These are phyloP conservation scores for Fopius arisanus DNA, from an alignment of 1,140 invertebrate species.

Conservation along the genomic window DNA sequence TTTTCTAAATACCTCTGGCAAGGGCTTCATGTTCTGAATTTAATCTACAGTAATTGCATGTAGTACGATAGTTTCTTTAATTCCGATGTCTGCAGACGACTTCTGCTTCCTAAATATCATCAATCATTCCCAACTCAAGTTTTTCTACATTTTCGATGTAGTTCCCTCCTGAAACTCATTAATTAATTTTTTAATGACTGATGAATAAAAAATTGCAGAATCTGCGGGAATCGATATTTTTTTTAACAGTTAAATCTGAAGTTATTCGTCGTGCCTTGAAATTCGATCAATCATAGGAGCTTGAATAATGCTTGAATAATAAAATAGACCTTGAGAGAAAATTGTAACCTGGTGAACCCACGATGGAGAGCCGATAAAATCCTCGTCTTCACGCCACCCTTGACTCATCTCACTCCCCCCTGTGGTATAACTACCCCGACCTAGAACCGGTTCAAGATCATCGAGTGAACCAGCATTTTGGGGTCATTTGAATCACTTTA, in stretches of 20 bases:
- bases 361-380: neutral
- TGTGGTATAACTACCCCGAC: neutral
- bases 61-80: neutral
- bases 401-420: neutral
- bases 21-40: neutral
- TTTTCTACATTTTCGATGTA: too few relatives aligned
- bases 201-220: too few relatives aligned
- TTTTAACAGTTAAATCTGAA: too few relatives aligned
- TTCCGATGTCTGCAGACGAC: neutral
- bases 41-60: neutral
- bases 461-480: slow-evolving; percentile 2
- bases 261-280: neutral
- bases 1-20: too few relatives aligned
- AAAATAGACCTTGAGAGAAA: neutral
- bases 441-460: slow-evolving; percentile 22
- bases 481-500: slow-evolving; percentile 18
- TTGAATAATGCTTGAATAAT: neutral
- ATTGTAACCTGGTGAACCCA: neutral
- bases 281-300: neutral
- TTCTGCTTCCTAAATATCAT: neutral
- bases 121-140: too few relatives aligned
- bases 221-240: too few relatives aligned
- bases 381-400: neutral
- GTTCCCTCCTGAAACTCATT: too few relatives aligned
- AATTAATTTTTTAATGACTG: too few relatives aligned